These are phyloP conservation scores for Helobdella robusta DNA, from an alignment of 2,888 invertebrate genomes.

Conservation along the genomic window DNA sequence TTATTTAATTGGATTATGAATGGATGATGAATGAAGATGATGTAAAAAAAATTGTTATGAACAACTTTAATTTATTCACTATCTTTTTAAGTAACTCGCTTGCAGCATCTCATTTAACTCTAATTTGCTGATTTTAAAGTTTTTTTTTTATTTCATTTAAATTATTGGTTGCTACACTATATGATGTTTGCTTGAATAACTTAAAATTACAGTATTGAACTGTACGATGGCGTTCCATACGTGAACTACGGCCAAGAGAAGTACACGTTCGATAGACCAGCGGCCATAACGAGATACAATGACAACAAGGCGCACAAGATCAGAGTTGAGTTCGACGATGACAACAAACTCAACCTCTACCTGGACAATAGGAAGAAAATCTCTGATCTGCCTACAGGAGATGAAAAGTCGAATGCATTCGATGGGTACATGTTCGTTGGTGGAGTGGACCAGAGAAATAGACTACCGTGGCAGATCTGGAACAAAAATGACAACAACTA, in stretches of 20 bases:
- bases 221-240: slow-evolving; percentile 40
- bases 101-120: too few species aligned
- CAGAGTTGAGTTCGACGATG: slow-evolving; percentile 26
- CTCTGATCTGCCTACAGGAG: not conserved
- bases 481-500: slow-evolving; percentile 38
- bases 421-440: slow-evolving; percentile 12
- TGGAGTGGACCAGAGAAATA: slow-evolving; percentile 4
- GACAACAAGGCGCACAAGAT: slow-evolving; percentile 42
- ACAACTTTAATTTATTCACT: too few species aligned
- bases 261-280: slow-evolving; percentile 2
- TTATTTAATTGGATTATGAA: not conserved
- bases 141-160: too few species aligned
- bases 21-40: not conserved
- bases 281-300: slow-evolving; percentile 34
- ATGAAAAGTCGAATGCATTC: too few species aligned
- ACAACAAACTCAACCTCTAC: not conserved
- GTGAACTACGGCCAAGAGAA: slow-evolving; percentile 33
- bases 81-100: too few species aligned
- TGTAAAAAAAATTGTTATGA: not conserved
- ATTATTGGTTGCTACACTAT: too few species aligned
- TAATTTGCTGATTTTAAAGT: too few species aligned
- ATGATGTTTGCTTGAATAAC: too few species aligned
- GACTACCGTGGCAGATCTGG: slow-evolving; percentile 45
- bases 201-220: slow-evolving; percentile 35
- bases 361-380: not conserved